Conservation (phyloP, 1,140 invertebrate genomes). For the Bombus fervidus region DNA sequence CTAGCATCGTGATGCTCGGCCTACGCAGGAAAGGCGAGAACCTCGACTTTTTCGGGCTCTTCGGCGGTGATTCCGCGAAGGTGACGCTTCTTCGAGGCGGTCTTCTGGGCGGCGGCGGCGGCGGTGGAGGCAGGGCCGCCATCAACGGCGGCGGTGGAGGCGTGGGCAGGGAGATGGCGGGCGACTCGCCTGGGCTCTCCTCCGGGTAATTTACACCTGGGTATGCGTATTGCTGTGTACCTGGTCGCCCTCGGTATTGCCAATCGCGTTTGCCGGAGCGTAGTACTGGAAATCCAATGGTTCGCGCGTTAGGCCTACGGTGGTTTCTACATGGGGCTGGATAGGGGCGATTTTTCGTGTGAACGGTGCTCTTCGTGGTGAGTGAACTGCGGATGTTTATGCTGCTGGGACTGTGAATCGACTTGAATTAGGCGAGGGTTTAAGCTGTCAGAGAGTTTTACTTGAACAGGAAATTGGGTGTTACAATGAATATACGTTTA, state of each 20-base stretch:
- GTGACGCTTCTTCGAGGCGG: conserved; percentile 78
- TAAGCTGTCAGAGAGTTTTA: neutral
- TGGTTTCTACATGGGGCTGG: neutral
- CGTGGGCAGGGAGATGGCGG: conserved; percentile 73
- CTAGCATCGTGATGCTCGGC: conserved; percentile 70
- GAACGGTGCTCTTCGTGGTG: neutral
- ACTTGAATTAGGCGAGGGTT: no score
- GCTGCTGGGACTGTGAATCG: neutral
- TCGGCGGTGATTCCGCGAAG: conserved; percentile 78
- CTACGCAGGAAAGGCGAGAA: conserved; percentile 53
- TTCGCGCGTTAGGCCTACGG: conserved; percentile 24
- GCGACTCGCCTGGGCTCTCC: conserved; percentile 66
- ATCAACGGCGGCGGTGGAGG: conserved; percentile 75
- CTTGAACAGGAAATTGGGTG: no score
- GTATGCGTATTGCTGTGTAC: conserved; percentile 91
- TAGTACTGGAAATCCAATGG: conserved; percentile 87
- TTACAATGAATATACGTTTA: no score
- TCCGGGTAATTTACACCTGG: conserved; percentile 84
- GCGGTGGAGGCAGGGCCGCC: conserved; percentile 66
- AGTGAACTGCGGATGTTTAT: conserved; percentile 10
- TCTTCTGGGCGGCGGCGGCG: conserved; percentile 74
- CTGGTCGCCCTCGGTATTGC: conserved; percentile 86
- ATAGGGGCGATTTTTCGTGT: neutral
- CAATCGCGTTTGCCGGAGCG: conserved; percentile 89
- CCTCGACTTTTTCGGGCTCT: conserved; percentile 70